Evolutionary conservation across 2,888 invertebrate species (phyloP), one percentile per base, ranked within the genome.

Genomic region (Perithous albicinctus): DNA sequence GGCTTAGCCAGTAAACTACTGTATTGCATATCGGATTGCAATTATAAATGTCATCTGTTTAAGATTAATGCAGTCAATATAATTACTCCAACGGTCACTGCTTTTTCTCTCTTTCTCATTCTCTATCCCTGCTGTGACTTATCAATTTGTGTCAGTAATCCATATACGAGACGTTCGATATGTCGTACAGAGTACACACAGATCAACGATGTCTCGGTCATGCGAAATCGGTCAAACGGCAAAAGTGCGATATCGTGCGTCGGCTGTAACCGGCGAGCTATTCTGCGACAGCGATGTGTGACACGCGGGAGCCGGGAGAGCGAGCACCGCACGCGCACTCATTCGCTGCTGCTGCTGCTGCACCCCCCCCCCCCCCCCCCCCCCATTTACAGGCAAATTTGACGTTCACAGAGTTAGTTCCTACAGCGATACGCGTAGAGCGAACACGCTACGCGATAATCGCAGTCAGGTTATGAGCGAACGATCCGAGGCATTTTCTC

Each of bases 371-470:
- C 35, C 35, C 12, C 7, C 32, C 41, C 7, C 29, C 32, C 56
- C 35, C 35, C n/a, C 38, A 41, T 56, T n/a, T 29, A 46, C n/a
- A 59, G 26, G 32, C 38, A 43, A 46, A 73, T 35, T 29, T 66
- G 59, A 73, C 66, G 59, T 79, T 51, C 46, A 38, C 12, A 7
- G 51, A 4, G 12, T n/a, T 23, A 4, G 12, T n/a, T 23, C 35
- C 35, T 18, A 15, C 15, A 43, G 29, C 48, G 51, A 4, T 43
- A 43, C 6, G 12, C 23, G 48, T 20, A 15, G 2, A 18, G 48
- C 35, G 56, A 38, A 56, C 70, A 72, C 59, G 51, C 56, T 29
- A 41, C 48, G 56, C 75, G 73, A 82, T 76, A 43, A 46, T 72
- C 41, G 15, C 59, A 61, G 61, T 59, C 10, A 32, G 18, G 66